Evolutionary conservation across 2,113 vertebrate genomes (phyloP), one percentile per base, ranked within the genome.

Genomic region (Syrrhaptes paradoxus): DNA sequence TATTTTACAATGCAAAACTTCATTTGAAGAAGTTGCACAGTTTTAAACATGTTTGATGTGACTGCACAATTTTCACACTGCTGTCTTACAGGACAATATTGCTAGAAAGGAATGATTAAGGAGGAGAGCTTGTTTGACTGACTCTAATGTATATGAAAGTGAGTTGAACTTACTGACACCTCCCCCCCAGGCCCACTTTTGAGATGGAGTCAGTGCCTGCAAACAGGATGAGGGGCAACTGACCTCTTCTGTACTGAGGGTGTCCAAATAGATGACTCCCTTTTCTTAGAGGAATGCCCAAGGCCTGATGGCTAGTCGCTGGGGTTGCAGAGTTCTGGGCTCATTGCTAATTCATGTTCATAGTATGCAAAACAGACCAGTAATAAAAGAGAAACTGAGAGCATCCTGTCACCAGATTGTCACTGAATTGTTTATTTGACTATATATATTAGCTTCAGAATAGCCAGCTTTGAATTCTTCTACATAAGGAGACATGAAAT

Each of bases 141-240:
- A 10, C 25, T 51, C 12, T 32, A 31, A 15, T 20, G 6, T 26
- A 17, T 21, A 45, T 24, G 34, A 51, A 66, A 38, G 6, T 52
- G 9, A 31, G 11, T 15, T 51, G 22, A 72, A 49, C 6, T 58
- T 65, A 32, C 10, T 58, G 45, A 65, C 28, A 17, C 3, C 8
- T 22, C 14, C 2, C 7, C 2, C 7, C 2, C 22, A 3, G 41
- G 1, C 11, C 17, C 11, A 3, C 19, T 48, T 57, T 51, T 54
- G 54, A 24, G 34, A 8, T 45, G 28, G 28, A 70, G 24, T 46
- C 32, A 57, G 26, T 67, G 34, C 9, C 25, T 36, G 22, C 36
- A 67, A 49, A 49, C 6, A 54, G 17, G 18, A 25, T 54, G 26
- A 92, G 15, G 13, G 36, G 48, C 38, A 32, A 43, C 16, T 3